Conservation (phyloP, 2,113 vertebrate species). For the Casuarius casuarius region DNA sequence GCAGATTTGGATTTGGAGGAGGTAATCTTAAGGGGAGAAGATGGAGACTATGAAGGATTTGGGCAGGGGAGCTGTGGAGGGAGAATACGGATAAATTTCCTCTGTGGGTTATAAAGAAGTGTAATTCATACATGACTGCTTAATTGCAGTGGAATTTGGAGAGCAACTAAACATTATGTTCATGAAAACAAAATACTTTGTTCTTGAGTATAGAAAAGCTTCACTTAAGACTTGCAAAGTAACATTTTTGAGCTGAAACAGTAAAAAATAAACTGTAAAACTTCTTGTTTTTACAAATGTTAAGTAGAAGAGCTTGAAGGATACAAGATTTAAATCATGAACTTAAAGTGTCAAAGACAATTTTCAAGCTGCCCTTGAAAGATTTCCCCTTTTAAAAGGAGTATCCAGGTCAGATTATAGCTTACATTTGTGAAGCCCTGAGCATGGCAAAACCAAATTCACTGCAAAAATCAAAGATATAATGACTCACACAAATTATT, state of each 20-base stretch:
- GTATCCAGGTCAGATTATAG: not conserved
- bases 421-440: not conserved
- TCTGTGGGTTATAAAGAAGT: not conserved
- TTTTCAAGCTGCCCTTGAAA: slow-evolving; percentile 10
- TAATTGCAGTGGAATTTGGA: not conserved
- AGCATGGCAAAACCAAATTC: not conserved
- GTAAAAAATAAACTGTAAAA: not conserved
- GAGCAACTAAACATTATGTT: not conserved
- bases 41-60: not conserved
- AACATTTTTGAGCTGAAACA: not conserved
- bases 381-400: not conserved
- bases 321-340: not conserved
- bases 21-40: not conserved
- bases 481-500: not conserved
- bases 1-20: not conserved
- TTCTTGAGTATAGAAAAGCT: not conserved
- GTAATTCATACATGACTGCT: not conserved
- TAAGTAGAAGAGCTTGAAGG: not conserved
- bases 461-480: not conserved
- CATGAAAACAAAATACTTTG: not conserved
- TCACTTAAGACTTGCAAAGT: not conserved
- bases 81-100: not conserved
- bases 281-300: not conserved
- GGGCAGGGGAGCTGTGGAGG: not conserved
- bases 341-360: not conserved